Evolutionary conservation across 1,140 invertebrate genomes (phyloP), one percentile per base, ranked within the genome.

Genomic region (Zeugodacus cucurbitae): DNA sequence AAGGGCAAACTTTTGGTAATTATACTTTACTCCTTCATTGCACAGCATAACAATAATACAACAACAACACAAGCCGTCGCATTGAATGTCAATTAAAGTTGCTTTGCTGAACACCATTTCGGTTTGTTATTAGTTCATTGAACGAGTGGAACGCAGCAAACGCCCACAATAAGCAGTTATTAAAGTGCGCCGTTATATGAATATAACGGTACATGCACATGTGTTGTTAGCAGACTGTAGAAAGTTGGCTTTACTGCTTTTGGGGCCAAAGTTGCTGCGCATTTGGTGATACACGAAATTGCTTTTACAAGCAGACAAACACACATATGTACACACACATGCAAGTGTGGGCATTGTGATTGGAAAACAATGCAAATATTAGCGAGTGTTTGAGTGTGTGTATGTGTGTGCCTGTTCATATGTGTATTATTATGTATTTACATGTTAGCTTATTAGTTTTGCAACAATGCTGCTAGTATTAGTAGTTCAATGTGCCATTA

Each of bases 21-120:
- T 74, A 74, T 74, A 32, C 32, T 37, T 62, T 62, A 62, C n/a
- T 37, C 34, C 17, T 20, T 67, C 64, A 34, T 32, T 62, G 58
- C 58, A 62, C n/a, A 62, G n/a, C 17, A 22, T 34, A 74, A 37
- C 7, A 32, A 22, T 34, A 62, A 62, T 48, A 48, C 44, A 54
- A 54, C 58, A 62, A 22, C n/a, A 22, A 26, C 10, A 22, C 22
- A 8, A n/a, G n/a, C 34, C 22, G 62, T 22, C 62, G 34, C 67
- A 74, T 37, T 74, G 67, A 74, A 34, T 74, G 67, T 41, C 67
- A 37, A 74, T 74, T 74, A 41, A 74, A 74, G 34, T 74, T 74
- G 5, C 7, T 74, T 20, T 32, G 41, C 34, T 74, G 34, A 41
- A 34, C 67, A 20, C 20, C 32, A 74, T 74, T 74, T 32, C 41